Evolutionary conservation across 2,797 vertebrate species (phyloP).

Genomic region (Triplophysa yarkandensis): DNA sequence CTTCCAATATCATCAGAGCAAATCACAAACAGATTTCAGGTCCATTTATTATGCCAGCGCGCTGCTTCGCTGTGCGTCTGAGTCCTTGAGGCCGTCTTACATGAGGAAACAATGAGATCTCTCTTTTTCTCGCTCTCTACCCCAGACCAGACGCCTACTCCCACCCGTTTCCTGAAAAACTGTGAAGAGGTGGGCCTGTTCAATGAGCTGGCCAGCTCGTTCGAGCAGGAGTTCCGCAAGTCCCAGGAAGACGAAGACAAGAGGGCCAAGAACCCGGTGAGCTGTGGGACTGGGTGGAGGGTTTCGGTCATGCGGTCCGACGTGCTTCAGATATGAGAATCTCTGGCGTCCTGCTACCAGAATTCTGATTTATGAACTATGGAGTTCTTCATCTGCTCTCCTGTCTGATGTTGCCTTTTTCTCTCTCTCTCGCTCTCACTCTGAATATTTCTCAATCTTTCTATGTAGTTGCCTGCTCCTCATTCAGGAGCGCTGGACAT

Average conservation of each 20-base stretch:
- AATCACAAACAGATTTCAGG: slow-evolving; percentile 16
- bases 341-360: slow-evolving; percentile 43
- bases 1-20: neutral
- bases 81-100: slow-evolving; percentile 48
- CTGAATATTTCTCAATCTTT: slow-evolving; percentile 1
- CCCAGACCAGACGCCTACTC: slow-evolving; percentile 96
- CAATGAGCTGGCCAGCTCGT: slow-evolving; percentile 92
- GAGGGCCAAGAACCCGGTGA: slow-evolving; percentile 77
- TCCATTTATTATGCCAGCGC: neutral
- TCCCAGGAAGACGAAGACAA: slow-evolving; percentile 90
- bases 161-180: slow-evolving; percentile 98
- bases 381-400: slow-evolving; percentile 46
- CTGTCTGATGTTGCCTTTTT: slow-evolving; percentile 41
- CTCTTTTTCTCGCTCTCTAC: slow-evolving; percentile 48
- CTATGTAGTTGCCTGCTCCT: slow-evolving; percentile 67
- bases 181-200: slow-evolving; percentile 98
- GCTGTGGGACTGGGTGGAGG: slow-evolving; percentile 43
- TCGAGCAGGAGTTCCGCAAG: slow-evolving; percentile 89
- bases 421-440: slow-evolving; percentile 10
- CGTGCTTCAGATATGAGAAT: slow-evolving; percentile 47
- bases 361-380: slow-evolving; percentile 45
- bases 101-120: slow-evolving; percentile 44
- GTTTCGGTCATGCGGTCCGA: slow-evolving; percentile 31
- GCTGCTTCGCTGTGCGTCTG: neutral
- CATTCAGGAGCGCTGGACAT: slow-evolving; percentile 80